Conservation (phyloP, 2,888 invertebrate genomes). For the Zygaena filipendulae region DNA sequence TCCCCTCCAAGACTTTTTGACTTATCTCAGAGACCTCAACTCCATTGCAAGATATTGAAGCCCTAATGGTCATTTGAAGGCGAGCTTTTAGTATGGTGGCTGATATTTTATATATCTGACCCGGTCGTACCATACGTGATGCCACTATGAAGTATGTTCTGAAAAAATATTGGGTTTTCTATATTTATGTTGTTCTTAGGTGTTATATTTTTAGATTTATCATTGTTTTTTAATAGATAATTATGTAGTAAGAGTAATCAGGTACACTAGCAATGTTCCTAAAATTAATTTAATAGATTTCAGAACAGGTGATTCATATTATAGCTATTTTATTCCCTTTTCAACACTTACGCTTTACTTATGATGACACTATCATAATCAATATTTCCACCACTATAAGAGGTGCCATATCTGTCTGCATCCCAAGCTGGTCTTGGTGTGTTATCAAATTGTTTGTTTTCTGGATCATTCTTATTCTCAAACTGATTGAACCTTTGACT, state of each 20-base stretch:
- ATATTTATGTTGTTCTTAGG: neutral
- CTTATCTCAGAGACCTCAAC: constrained; percentile 89
- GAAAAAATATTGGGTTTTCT: constrained; percentile 23
- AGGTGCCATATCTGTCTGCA: constrained; percentile 28
- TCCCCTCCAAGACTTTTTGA: constrained; percentile 84
- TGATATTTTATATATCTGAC: constrained; percentile 88
- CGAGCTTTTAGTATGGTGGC: constrained; percentile 85
- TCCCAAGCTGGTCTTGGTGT: constrained; percentile 44
- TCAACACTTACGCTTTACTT: constrained; percentile 64
- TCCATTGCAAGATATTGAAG: constrained; percentile 90
- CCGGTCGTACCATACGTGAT: constrained; percentile 90
- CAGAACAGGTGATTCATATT: too few relatives aligned
- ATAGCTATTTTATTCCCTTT: too few relatives aligned
- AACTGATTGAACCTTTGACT: constrained; percentile 30
- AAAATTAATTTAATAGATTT: too few relatives aligned
- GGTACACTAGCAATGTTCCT: too few relatives aligned
- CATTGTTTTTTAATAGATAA: too few relatives aligned
- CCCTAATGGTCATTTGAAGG: constrained; percentile 84
- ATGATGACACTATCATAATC: constrained; percentile 63
- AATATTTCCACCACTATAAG: constrained; percentile 33
- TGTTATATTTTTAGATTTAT: too few relatives aligned
- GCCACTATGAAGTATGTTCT: constrained; percentile 95
- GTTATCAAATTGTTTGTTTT: constrained; percentile 27
- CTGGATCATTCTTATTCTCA: constrained; percentile 28
- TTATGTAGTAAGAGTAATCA: too few relatives aligned